phyloP scores from a whole-genome alignment of 2,797 vertebrate genomes.

The Australoheros facetus region DNA sequence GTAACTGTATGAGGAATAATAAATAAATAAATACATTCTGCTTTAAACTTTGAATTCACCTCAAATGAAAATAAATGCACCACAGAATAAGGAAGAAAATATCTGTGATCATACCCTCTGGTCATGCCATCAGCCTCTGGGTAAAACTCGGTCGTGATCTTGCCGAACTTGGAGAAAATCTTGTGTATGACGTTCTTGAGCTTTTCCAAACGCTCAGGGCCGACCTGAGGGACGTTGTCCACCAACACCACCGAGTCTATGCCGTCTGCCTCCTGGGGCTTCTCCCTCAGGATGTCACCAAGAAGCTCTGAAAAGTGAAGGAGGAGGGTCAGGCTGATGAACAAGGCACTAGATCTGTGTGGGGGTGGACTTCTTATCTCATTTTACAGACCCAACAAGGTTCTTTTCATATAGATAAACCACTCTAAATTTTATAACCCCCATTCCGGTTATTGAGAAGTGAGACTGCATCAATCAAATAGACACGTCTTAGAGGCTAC shows the following conservation, averaged over 20 bases:
- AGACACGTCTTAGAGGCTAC: not conserved
- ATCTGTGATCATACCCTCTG: conserved; percentile 85
- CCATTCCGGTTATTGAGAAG: not conserved
- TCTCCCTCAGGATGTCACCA: conserved; percentile 88
- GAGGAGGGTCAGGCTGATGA: not conserved
- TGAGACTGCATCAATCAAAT: not conserved
- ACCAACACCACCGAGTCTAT: conserved; percentile 96
- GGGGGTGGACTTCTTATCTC: not conserved
- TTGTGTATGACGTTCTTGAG: conserved; percentile 98
- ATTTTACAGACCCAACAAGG: not conserved
- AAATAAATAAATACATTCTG: not conserved
- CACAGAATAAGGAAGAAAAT: not conserved
- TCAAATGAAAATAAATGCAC: too few relatives aligned
- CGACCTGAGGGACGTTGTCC: conserved; percentile 96
- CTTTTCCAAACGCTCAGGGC: conserved; percentile 93
- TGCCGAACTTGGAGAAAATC: conserved; percentile 98
- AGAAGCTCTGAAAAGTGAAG: conserved; percentile 83
- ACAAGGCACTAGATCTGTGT: not conserved
- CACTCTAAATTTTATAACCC: not conserved
- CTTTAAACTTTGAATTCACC: not conserved
- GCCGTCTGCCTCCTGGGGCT: conserved; percentile 92
- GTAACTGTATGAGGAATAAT: conserved; percentile 79
- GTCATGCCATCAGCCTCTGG: conserved; percentile 94
- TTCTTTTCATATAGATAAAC: not conserved
- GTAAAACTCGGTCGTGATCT: conserved; percentile 96